These are phyloP conservation scores for Petrocephalus zakoni DNA, from an alignment of 2,113 vertebrate genomes.

Conservation along the genomic window DNA sequence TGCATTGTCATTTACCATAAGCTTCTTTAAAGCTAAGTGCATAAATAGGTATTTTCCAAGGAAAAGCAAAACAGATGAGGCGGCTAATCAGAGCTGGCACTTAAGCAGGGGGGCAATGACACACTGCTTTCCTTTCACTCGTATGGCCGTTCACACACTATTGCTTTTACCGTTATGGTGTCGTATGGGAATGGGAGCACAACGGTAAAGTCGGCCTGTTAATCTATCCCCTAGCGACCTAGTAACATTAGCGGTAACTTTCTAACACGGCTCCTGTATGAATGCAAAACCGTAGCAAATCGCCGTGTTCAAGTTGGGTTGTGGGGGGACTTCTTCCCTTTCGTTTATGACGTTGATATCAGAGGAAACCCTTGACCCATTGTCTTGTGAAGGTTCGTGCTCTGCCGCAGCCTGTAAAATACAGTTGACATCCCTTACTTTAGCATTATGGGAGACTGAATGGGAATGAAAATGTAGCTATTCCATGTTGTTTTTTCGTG, in stretches of 20 bases:
- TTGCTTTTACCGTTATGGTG: background rate
- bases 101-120: background rate
- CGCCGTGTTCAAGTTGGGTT: too few relatives aligned
- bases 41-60: background rate
- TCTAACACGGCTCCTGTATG: background rate
- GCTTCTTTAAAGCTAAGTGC: background rate
- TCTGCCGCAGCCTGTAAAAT: too few relatives aligned
- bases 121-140: background rate
- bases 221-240: too few relatives aligned
- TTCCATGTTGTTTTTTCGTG: too few relatives aligned
- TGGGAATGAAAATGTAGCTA: too few relatives aligned
- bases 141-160: background rate
- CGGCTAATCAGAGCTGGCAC: background rate
- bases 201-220: background rate
- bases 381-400: background rate
- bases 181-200: background rate
- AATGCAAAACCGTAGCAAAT: background rate
- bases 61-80: background rate
- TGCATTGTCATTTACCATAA: background rate
- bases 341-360: background rate
- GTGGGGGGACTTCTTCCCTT: background rate
- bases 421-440: too few relatives aligned
- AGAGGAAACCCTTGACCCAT: background rate
- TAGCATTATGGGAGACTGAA: too few relatives aligned
- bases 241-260: background rate